A percentile compares a stretch with the other conserved stretches of the same genome.
phyloP scores from a whole-genome alignment of 2,113 vertebrate species.

The Eidolon helvum region DNA sequence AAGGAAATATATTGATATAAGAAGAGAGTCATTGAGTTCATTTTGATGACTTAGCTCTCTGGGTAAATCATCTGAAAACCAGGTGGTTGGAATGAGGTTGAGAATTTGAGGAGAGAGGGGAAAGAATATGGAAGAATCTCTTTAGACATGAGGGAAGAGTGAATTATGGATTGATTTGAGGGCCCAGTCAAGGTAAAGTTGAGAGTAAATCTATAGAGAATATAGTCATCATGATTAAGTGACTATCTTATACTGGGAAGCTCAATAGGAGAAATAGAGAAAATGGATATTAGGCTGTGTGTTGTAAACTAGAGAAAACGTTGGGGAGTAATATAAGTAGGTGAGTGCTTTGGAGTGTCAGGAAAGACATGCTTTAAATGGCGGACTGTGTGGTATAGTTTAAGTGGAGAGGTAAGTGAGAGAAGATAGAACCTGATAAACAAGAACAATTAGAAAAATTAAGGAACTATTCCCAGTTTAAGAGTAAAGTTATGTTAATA shows the following conservation, averaged over 20 bases:
- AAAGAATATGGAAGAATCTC: not conserved
- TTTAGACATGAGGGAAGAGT: not conserved
- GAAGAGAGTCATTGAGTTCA: not conserved
- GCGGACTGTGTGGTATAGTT: not conserved
- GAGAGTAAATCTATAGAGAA: not conserved
- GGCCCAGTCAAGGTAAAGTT: not conserved
- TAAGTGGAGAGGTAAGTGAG: not conserved
- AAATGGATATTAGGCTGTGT: not conserved
- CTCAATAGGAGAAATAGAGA: not conserved
- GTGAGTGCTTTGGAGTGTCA: not conserved
- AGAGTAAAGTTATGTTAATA: not conserved
- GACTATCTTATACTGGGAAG: not conserved
- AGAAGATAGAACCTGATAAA: not conserved
- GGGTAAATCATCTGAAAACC: not conserved
- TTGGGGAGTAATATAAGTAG: not conserved
- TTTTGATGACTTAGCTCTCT: not conserved
- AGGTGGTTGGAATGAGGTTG: not conserved
- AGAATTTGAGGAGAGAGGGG: not conserved
- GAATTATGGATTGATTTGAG: not conserved
- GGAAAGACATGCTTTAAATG: not conserved
- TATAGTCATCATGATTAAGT: not conserved
- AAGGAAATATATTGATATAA: not conserved
- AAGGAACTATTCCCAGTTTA: not conserved
- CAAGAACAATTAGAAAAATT: slow-evolving; percentile 1
- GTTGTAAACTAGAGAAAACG: not conserved